phyloP scores from a whole-genome alignment of 2,797 vertebrate genomes.

The Rhynchotus rufescens region DNA sequence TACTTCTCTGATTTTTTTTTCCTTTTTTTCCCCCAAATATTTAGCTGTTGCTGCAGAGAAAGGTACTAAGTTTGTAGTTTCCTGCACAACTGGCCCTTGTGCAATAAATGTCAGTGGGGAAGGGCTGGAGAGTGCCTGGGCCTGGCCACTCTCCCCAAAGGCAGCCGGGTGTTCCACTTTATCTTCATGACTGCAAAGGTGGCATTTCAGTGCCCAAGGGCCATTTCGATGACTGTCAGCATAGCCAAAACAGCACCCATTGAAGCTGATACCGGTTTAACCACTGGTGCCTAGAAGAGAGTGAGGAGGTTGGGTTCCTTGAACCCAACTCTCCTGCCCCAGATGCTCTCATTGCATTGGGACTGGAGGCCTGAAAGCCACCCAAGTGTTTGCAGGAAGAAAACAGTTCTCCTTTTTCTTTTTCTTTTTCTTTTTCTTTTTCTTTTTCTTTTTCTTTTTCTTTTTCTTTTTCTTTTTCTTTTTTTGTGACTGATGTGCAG shows the following conservation, averaged over 20 bases:
- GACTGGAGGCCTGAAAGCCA: accelerated
- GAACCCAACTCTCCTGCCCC: neutral
- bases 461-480: no score
- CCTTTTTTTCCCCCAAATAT: neutral
- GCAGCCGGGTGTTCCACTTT: neutral
- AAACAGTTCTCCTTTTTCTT: no score
- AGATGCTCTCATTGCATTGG: neutral
- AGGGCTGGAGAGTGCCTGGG: neutral
- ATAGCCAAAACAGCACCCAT: neutral
- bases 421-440: neutral
- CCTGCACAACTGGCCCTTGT: neutral
- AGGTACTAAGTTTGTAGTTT: neutral
- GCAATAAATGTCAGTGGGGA: neutral
- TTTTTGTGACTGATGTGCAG: accelerated
- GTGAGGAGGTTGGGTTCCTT: neutral
- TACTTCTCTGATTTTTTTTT: neutral
- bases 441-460: neutral
- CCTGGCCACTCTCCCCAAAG: neutral
- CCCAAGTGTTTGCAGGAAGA: neutral
- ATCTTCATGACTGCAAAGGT: neutral
- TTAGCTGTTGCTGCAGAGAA: neutral
- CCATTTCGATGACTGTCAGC: neutral
- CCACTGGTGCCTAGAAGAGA: neutral
- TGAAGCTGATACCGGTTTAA: neutral
- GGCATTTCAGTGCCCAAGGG: neutral